Base-by-base conservation (phyloP, 2,888 invertebrate species). In the Mythimna loreyi region DNA sequence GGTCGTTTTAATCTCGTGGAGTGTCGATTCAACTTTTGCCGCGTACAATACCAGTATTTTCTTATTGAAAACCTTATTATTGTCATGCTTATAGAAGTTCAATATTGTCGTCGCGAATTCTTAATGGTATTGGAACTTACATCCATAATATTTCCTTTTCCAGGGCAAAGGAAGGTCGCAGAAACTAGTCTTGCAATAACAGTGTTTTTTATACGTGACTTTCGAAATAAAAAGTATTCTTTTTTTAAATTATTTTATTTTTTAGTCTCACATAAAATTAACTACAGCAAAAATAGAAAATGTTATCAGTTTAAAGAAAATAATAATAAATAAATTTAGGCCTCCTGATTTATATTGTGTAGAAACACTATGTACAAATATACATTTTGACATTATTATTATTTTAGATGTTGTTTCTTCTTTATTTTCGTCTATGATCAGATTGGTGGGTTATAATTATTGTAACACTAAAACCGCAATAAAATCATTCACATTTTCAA, bases 311-410 rank as follows among this genome's bases (percentile, higher is more conserved):
- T 83, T 81, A 81, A 81, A 81, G 86, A 83, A 77, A 79, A 80
- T 80, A 80, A 78, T 72, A 93, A 93, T 92, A 93, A 93, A 92
- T 92, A 93, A 92, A 90, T 90, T 89, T 92, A 93, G 93, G 93
- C 94, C 94, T 94, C 93, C 93, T 86, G 90, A 83, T 89, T 90
- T 88, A 83, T 91, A n/a, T n/a, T n/a, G 87, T 91, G 87, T 88
- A 85, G 72, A 64, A 53, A 84, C 81, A 87, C 90, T 94, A 94
- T 94, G 87, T 94, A 94, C 94, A 94, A 92, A 93, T 94, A 92
- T 94, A 94, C 92, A 93, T 90, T 89, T 87, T 82, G 84, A 85
- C 83, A 85, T 63, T 80, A 85, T 83, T 85, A 83, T 68, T 72
- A 66, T 72, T 57, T 63, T 63, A 55, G 50, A 30, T 67, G 21